These are phyloP conservation scores for Boloria euphrosyne DNA, from an alignment of 2,888 invertebrate species.

Conservation along the genomic window DNA sequence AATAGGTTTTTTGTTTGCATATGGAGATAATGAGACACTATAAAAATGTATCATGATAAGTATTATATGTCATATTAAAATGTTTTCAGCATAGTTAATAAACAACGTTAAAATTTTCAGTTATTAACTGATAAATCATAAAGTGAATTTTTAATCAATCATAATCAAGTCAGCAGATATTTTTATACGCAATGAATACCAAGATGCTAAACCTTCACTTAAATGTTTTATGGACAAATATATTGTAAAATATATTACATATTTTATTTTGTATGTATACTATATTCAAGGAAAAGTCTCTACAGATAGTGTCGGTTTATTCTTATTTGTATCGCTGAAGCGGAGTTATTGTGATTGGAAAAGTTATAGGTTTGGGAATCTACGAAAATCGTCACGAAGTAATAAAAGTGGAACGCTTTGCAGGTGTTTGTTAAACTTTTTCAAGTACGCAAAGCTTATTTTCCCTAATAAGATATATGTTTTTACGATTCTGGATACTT, in stretches of 20 bases:
- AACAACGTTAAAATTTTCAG: no score
- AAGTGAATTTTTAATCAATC: no score
- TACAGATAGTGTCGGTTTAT: slow-evolving; percentile 27
- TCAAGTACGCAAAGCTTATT: slow-evolving; percentile 49
- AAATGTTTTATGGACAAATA: not conserved
- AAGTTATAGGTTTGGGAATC: slow-evolving; percentile 61
- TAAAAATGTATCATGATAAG: no score
- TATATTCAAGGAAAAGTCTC: slow-evolving; percentile 26
- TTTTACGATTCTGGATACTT: not conserved
- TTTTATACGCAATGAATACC: no score
- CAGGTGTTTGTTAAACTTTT: slow-evolving; percentile 63
- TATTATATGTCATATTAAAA: no score
- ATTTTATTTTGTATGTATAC: slow-evolving; percentile 10
- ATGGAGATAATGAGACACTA: no score
- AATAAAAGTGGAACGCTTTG: slow-evolving; percentile 61
- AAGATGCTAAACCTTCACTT: not conserved
- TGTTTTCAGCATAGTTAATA: no score
- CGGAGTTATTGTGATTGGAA: slow-evolving; percentile 69
- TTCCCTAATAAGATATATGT: slow-evolving; percentile 32
- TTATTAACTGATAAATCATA: no score
- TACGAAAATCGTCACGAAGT: slow-evolving; percentile 44
- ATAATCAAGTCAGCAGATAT: no score
- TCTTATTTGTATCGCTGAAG: slow-evolving; percentile 67
- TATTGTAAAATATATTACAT: not conserved
- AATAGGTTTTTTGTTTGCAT: no score